Percentiles rank a stretch among this genome's conserved stretches.
phyloP scores from a whole-genome alignment of 1,140 invertebrate species.

The Harlomillsia oculata region DNA sequence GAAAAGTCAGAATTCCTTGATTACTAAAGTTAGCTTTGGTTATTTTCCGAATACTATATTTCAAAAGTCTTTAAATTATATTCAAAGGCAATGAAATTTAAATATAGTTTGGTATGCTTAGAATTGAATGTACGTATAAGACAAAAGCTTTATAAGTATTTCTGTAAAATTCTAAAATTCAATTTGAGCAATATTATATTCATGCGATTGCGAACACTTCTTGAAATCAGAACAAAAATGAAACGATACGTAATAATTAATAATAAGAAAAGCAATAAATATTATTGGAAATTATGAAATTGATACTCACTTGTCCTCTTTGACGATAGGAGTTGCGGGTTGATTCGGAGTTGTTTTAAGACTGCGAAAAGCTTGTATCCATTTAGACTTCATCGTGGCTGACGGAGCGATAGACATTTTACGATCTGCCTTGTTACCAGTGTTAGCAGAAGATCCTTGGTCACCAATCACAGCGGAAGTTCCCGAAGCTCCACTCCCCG shows the following conservation, averaged over 20 bases:
- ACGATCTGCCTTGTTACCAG: constrained; percentile 46
- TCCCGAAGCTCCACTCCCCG: background rate
- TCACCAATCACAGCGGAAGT: background rate
- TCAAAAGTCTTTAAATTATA: too few relatives aligned
- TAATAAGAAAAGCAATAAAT: background rate
- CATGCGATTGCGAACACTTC: too few relatives aligned
- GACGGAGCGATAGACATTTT: constrained; percentile 75
- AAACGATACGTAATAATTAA: background rate
- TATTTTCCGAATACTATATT: too few relatives aligned
- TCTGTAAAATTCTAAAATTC: too few relatives aligned
- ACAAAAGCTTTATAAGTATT: too few relatives aligned
- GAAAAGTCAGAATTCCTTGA: too few relatives aligned
- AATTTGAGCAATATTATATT: too few relatives aligned
- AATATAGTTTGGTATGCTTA: too few relatives aligned
- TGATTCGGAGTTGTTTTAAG: constrained; percentile 50
- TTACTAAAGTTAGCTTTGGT: too few relatives aligned
- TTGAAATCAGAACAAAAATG: too few relatives aligned
- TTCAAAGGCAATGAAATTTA: too few relatives aligned
- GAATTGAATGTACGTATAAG: too few relatives aligned
- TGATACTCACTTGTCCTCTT: constrained; percentile 46
- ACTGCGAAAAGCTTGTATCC: constrained; percentile 93
- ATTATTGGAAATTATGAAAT: background rate
- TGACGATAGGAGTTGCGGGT: constrained; percentile 12
- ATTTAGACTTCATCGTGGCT: constrained; percentile 92
- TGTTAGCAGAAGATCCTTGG: background rate